Evolutionary conservation across 2,797 vertebrate genomes (phyloP), one percentile per base, ranked within the genome.

Genomic region (Paratrypauchen microcephalus): DNA sequence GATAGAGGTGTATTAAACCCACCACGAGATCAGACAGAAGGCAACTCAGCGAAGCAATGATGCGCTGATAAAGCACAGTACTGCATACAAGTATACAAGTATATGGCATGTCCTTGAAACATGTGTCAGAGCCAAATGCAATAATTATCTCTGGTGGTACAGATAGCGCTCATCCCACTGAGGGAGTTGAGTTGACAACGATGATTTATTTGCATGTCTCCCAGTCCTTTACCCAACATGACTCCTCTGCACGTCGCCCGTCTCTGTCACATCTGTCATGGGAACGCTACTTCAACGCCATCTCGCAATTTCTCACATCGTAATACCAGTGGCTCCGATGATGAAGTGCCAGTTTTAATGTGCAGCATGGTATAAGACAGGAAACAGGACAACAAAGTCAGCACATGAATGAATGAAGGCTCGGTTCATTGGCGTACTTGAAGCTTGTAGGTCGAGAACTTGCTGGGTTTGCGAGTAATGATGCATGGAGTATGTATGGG

Each of bases 201-300:
- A n/a, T 83, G 82, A 90, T 86, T 85, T 88, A 87, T 88, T 80
- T 85, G 72, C 77, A 72, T 65, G 68, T 80, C 77, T 73, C 69
- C 7, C 54, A 28, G 47, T 75, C 76, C 69, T 73, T 78, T 72
- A 64, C 71, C 74, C 67, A 24, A 66, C 63, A 23, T 12, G 54
- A 66, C 70, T 82, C 28, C 58, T 57, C 56, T 61, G 1, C 41
- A 45, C 69, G 80, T 74, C 72, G 58, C 39, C 41, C 41, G 39
- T 71, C 68, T 72, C 50, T 23, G 72, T 81, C 78, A 86, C 74
- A 74, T 82, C 81, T 74, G 78, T 81, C 82, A 77, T 18, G 19
- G 65, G 65, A 52, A 28, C 36, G 13, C 64, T 55, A 32, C 61
- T 74, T 77, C 70, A 74, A 75, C 73, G 84, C 73, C 69, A 70